Evolutionary conservation across 2,888 invertebrate genomes (phyloP), one percentile per base, ranked within the genome.

Genomic region (Aphelenchoides bicaudatus): DNA sequence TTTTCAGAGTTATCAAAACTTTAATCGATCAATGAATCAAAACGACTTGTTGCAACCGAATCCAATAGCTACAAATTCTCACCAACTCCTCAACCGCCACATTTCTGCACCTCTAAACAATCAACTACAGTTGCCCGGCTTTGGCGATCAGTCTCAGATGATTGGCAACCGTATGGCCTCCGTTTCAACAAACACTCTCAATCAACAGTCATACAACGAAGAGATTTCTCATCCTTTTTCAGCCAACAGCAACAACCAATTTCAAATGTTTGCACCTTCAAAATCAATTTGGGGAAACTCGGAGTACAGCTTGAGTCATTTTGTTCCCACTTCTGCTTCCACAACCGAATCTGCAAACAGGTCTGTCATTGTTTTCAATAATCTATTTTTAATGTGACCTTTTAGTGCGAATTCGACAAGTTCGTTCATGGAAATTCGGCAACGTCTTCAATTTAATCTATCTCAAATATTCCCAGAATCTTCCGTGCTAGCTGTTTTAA

Each of bases 401-500:
- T 34, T 34, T 16, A 34, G 34, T 34, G 13, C 34, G 16, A 34
- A 34, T 16, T 16, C 25, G 46, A 34, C 28, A 31, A 59, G n/a
- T 27, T 48, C n/a, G 49, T 56, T 13, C 28, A 37, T 23, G 43
- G 43, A 43, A 43, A 8, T 21, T 21, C 43, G 43, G 10, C 16
- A 43, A n/a, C 43, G 43, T 43, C 10, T 43, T 10, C 90, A 88
- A 80, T 91, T 87, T 81, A 90, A 91, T 80, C 82, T 94, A 64
- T 86, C 89, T n/a, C 88, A 88, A 54, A 87, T 93, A 58, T 94
- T 94, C 81, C 90, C 91, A 0, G 88, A 89, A 75, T 87, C 88
- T 66, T 88, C 90, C 77, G 92, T 93, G n/a, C 85, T 86, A 52
- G 86, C 87, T 52, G 91, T 88, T 0, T 89, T 94, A 88, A 86